Conservation (phyloP, 2,797 vertebrate species). For the Lacerta viridis region DNA sequence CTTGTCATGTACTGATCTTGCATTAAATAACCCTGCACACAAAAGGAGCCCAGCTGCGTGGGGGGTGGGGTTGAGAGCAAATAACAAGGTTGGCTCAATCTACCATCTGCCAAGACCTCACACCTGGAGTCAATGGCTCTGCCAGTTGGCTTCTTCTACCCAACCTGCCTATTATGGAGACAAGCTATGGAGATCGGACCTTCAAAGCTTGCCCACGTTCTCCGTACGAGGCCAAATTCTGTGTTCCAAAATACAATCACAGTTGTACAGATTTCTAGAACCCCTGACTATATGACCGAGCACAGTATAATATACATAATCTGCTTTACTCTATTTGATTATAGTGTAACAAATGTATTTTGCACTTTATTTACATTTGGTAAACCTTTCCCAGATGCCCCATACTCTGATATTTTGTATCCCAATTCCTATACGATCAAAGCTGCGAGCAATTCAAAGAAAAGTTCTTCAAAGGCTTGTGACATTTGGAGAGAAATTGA, state of each 20-base stretch:
- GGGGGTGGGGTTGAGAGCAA: not conserved
- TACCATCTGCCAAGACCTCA: not conserved
- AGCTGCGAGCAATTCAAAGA: slow-evolving; percentile 32
- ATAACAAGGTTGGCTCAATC: not conserved
- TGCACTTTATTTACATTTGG: slow-evolving; percentile 39
- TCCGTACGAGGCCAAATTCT: not conserved
- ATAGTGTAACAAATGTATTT: slow-evolving; percentile 36
- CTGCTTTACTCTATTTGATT: slow-evolving; percentile 28
- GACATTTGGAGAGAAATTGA: slow-evolving; percentile 63
- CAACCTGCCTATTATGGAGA: not conserved
- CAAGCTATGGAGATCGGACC: not conserved
- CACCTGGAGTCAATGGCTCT: not conserved
- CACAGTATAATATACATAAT: slow-evolving; percentile 23
- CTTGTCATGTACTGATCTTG: no score
- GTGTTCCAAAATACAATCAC: not conserved
- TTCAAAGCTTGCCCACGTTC: not conserved
- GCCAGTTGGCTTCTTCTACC: not conserved
- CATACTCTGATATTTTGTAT: slow-evolving; percentile 61
- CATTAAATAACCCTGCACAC: no score
- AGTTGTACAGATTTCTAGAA: not conserved
- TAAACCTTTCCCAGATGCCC: slow-evolving; percentile 47
- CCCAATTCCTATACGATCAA: slow-evolving; percentile 69
- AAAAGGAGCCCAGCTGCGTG: no score
- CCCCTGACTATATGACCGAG: not conserved
- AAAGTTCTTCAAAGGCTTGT: slow-evolving; percentile 69